phyloP scores from a whole-genome alignment of 2,888 invertebrate genomes.

The Danaus chrysippus region DNA sequence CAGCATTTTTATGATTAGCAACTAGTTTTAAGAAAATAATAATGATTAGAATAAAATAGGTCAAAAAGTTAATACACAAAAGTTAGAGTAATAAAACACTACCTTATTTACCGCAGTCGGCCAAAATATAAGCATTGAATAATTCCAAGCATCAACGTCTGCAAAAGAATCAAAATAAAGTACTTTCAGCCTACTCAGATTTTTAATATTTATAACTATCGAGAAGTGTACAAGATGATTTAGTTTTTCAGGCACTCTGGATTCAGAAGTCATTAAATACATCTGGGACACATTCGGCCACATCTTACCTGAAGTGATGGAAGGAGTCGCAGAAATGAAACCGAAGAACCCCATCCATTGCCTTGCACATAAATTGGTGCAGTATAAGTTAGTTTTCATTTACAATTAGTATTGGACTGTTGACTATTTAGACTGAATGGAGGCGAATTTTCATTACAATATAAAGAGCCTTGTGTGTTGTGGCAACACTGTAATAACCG shows the following conservation, averaged over 20 bases:
- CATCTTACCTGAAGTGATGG: constrained; percentile 52
- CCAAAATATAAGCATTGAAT: too few relatives aligned
- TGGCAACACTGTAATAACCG: too few relatives aligned
- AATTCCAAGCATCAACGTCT: too few relatives aligned
- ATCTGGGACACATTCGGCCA: constrained; percentile 57
- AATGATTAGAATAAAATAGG: too few relatives aligned
- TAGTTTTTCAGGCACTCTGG: constrained; percentile 43
- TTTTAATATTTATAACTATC: not conserved
- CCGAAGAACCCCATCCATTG: constrained; percentile 60
- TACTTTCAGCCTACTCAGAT: not conserved
- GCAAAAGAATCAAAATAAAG: too few relatives aligned
- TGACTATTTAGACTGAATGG: not conserved
- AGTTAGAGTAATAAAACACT: too few relatives aligned
- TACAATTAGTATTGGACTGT: not conserved
- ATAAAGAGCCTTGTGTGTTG: too few relatives aligned
- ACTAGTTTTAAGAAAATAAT: too few relatives aligned
- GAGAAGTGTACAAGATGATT: not conserved
- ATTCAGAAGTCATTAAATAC: constrained; percentile 48
- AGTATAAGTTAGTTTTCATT: constrained; percentile 47
- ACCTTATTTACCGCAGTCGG: too few relatives aligned
- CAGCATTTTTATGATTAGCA: too few relatives aligned
- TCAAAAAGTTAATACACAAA: too few relatives aligned
- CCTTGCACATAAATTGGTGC: constrained; percentile 55
- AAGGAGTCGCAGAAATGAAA: constrained; percentile 42
- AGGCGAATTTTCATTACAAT: too few relatives aligned